These are phyloP conservation scores for Melierax canorus DNA, from an alignment of 2,113 vertebrate genomes.

Conservation along the genomic window DNA sequence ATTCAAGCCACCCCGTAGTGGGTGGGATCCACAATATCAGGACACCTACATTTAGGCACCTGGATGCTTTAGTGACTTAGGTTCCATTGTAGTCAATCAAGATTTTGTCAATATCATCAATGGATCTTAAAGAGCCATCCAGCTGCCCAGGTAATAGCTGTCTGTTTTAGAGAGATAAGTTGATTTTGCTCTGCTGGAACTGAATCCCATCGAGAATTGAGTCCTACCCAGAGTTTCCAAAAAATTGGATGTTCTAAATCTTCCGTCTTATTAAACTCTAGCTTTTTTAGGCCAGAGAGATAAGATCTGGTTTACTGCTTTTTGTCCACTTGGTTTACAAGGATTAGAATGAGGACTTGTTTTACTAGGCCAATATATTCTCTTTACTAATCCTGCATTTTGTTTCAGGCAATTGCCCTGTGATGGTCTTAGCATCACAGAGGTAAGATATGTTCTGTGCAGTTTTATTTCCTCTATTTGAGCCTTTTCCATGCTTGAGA, in stretches of 20 bases:
- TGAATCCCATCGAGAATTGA: background rate
- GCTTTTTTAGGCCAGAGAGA: background rate
- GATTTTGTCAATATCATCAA: background rate
- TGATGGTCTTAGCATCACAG: background rate
- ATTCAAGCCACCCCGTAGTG: fast-evolving
- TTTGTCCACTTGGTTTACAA: background rate
- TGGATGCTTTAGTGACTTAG: background rate
- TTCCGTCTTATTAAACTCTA: background rate
- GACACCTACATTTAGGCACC: background rate
- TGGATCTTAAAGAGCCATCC: background rate
- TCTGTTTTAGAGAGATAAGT: background rate
- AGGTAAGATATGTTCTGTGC: background rate
- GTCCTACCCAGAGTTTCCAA: background rate
- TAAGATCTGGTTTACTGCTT: background rate
- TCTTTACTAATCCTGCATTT: background rate
- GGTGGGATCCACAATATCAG: background rate
- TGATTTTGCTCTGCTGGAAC: background rate
- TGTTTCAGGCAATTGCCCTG: background rate
- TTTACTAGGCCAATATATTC: background rate
- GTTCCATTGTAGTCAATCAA: background rate
- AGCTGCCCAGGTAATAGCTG: background rate
- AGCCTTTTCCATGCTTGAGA: background rate
- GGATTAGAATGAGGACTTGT: background rate
- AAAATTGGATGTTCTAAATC: background rate
- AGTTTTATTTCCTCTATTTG: background rate